phyloP scores from a whole-genome alignment of 2,113 vertebrate genomes.

The Lontra canadensis region DNA sequence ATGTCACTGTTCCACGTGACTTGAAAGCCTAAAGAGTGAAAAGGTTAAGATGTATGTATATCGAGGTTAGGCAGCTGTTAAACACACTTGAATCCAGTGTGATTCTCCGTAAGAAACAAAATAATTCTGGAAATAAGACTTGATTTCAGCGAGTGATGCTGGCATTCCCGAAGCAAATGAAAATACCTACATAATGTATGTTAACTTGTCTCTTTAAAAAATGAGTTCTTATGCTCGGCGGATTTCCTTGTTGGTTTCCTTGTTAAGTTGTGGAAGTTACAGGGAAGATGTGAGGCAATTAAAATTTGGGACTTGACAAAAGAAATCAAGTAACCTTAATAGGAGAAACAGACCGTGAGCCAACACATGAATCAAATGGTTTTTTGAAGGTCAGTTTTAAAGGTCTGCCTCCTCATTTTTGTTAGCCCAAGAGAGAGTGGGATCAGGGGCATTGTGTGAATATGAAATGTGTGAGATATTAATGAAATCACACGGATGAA shows the following conservation, averaged over 20 bases:
- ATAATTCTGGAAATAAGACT: neutral
- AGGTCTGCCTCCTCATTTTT: neutral
- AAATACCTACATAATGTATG: neutral
- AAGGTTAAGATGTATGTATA: neutral
- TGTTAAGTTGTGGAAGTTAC: neutral
- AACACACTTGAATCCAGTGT: neutral
- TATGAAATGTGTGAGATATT: neutral
- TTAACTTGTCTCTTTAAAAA: neutral
- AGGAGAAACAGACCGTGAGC: neutral
- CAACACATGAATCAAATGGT: neutral
- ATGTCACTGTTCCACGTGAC: neutral
- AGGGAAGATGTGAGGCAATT: neutral
- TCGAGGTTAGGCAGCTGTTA: neutral
- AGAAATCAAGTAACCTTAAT: neutral
- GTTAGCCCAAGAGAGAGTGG: neutral
- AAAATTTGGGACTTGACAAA: neutral
- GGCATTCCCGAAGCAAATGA: neutral
- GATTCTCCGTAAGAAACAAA: neutral
- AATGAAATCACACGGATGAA: neutral
- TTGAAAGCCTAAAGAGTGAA: neutral
- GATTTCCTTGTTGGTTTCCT: neutral
- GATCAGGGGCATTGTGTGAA: too few species aligned
- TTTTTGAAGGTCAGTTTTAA: constrained; percentile 11
- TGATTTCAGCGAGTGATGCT: neutral
- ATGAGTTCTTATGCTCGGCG: neutral